Conservation (phyloP, 2,113 vertebrate species). For the Plotosus lineatus region DNA sequence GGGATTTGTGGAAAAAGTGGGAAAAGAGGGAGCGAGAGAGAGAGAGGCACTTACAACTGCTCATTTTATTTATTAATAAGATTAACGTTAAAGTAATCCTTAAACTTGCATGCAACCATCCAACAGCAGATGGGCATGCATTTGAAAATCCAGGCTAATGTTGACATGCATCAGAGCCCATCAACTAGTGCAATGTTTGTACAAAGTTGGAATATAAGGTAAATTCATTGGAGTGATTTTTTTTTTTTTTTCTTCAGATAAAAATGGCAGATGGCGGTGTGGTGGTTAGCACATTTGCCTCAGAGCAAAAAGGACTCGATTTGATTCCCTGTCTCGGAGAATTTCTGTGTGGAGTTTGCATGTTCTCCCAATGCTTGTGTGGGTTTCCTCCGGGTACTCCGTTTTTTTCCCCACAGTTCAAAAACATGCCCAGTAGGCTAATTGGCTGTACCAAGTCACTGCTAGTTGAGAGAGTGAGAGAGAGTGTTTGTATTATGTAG, state of each 20-base stretch:
- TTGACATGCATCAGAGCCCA: neutral
- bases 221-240: too few relatives aligned
- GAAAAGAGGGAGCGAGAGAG: neutral
- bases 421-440: too few relatives aligned
- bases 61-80: neutral
- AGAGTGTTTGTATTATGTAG: too few relatives aligned
- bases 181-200: neutral
- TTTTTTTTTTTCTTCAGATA: neutral
- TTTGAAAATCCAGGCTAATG: neutral
- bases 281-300: too few relatives aligned
- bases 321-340: too few relatives aligned
- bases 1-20: neutral
- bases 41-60: neutral
- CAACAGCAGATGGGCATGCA: neutral
- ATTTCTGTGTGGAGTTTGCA: too few relatives aligned
- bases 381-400: too few relatives aligned
- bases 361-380: too few relatives aligned
- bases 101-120: neutral
- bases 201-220: neutral
- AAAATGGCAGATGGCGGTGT: neutral
- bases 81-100: neutral
- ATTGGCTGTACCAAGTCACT: too few relatives aligned
- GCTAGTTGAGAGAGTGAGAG: too few relatives aligned
- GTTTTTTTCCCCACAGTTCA: too few relatives aligned
- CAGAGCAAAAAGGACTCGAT: too few relatives aligned